Percentiles rank a stretch among this genome's conserved stretches.
Evolutionary conservation across 2,888 invertebrate genomes (phyloP).

Genomic region (Clitarchus hookeri): DNA sequence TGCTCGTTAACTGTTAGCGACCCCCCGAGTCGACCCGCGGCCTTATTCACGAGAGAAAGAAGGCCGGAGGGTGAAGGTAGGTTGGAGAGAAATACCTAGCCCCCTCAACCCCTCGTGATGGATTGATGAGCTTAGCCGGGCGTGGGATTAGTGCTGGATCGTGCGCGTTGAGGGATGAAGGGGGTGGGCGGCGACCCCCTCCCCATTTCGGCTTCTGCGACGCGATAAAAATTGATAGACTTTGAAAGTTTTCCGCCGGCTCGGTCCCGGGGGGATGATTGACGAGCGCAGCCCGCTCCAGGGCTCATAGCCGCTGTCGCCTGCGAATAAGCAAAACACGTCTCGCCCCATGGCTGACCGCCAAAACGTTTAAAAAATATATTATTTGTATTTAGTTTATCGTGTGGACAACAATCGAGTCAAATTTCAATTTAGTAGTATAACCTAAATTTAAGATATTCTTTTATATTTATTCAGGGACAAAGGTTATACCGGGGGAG

Average conservation of each 20-base stretch:
- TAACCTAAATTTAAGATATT: too few relatives aligned
- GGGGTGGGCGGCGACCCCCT: not conserved
- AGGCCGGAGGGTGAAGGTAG: not conserved
- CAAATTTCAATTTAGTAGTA: too few relatives aligned
- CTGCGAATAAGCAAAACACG: not conserved
- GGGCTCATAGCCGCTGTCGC: not conserved
- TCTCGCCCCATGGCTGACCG: not conserved
- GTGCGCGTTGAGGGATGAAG: slow-evolving; percentile 10
- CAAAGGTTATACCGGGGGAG: too few relatives aligned
- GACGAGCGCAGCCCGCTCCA: not conserved
- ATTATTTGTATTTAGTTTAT: too few relatives aligned
- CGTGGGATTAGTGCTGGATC: slow-evolving; percentile 23
- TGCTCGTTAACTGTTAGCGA: not conserved
- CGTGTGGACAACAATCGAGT: too few relatives aligned
- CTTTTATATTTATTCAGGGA: too few relatives aligned
- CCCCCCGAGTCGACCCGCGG: not conserved
- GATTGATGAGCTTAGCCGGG: slow-evolving; percentile 18
- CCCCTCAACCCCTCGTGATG: not conserved
- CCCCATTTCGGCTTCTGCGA: not conserved
- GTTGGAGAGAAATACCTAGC: not conserved
- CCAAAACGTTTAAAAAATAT: too few relatives aligned
- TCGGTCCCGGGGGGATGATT: not conserved
- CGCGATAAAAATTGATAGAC: slow-evolving; percentile 14
- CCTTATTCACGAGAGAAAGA: not conserved
- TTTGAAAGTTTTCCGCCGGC: not conserved